Evolutionary conservation across 2,797 vertebrate species (phyloP).

Genomic region (Podarcis siculus): DNA sequence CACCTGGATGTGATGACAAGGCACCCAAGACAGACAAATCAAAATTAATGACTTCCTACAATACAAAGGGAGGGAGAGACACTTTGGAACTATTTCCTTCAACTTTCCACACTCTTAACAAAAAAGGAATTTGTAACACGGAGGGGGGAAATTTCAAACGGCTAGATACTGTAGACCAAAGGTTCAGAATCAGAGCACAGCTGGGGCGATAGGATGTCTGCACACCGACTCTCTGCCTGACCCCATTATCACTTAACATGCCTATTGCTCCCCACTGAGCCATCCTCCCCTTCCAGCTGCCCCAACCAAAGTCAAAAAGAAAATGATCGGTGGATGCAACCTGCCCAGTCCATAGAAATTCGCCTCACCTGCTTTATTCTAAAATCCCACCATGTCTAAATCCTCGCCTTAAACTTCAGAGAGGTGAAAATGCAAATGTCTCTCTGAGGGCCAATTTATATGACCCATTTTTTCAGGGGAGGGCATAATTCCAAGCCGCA

Average conservation of each 20-base stretch:
- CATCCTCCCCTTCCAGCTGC: background rate
- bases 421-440: background rate
- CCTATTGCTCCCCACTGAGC: background rate
- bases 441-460: background rate
- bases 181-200: background rate
- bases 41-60: background rate
- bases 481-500: background rate
- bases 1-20: background rate
- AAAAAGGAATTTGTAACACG: background rate
- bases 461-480: background rate
- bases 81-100: background rate
- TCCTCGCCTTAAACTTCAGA: background rate
- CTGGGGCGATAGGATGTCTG: background rate
- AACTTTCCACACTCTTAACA: background rate
- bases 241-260: background rate
- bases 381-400: background rate
- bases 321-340: background rate
- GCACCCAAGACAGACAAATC: slow-evolving; percentile 19
- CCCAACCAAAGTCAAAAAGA: background rate
- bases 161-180: background rate
- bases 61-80: background rate
- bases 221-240: background rate
- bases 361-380: background rate
- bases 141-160: background rate
- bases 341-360: background rate